Evolutionary conservation across 2,797 vertebrate genomes (phyloP).

Genomic region (Typhlichthys eigenmanni): DNA sequence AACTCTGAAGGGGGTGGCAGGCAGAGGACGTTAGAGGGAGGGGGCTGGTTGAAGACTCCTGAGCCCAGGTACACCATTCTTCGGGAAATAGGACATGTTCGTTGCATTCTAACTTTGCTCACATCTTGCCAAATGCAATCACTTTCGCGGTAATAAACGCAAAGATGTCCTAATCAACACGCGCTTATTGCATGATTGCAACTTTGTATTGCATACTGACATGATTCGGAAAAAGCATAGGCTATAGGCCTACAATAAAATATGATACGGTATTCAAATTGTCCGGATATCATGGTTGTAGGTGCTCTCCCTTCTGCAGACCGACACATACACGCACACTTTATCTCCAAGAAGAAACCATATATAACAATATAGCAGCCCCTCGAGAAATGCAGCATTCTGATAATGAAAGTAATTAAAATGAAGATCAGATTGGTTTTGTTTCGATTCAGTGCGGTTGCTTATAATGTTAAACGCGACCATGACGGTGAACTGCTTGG

Average conservation of each 20-base stretch:
- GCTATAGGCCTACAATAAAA: no score
- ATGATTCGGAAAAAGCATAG: no score
- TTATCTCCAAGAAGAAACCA: no score
- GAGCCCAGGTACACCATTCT: constrained; percentile 66
- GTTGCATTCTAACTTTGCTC: constrained; percentile 4
- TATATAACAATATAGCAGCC: no score
- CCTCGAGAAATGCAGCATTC: no score
- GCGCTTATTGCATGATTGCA: neutral
- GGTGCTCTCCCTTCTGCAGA: no score
- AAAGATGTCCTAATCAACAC: neutral
- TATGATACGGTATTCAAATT: no score
- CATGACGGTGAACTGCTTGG: neutral
- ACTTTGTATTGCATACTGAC: neutral
- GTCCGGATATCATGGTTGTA: no score
- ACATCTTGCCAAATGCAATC: constrained; percentile 9
- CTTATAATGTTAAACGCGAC: neutral
- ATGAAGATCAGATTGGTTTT: no score
- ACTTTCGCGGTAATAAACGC: neutral
- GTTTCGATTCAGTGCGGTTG: neutral
- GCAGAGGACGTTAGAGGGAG: constrained; percentile 23
- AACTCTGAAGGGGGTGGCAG: constrained; percentile 59
- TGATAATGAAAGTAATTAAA: neutral
- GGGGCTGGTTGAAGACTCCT: constrained; percentile 45
- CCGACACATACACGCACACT: no score
- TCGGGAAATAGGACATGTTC: constrained; percentile 69